These are phyloP conservation scores for Mellivora capensis DNA, from an alignment of 2,113 vertebrate genomes.

Conservation along the genomic window DNA sequence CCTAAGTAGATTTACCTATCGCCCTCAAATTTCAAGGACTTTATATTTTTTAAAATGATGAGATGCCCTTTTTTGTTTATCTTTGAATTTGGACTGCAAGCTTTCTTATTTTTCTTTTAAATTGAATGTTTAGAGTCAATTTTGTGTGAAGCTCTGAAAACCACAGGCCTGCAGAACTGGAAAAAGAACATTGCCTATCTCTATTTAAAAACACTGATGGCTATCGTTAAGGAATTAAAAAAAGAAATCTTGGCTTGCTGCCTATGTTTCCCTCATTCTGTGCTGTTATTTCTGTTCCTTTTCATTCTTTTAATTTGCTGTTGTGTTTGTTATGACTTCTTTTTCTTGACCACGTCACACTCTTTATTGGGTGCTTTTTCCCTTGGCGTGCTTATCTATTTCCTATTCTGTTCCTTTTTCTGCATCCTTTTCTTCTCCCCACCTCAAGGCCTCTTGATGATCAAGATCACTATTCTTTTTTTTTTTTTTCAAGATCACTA, in stretches of 20 bases:
- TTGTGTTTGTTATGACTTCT: background rate
- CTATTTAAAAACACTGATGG: background rate
- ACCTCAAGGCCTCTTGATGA: background rate
- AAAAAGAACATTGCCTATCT: slow-evolving; percentile 33
- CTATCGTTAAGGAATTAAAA: background rate
- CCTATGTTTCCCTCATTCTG: background rate
- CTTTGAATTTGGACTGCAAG: slow-evolving; percentile 12
- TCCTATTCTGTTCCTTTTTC: background rate
- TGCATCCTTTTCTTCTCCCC: background rate
- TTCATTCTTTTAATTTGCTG: background rate
- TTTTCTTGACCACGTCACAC: background rate
- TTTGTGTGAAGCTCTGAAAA: slow-evolving; percentile 56
- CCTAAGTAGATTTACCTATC: background rate
- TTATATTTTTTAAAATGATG: slow-evolving; percentile 5
- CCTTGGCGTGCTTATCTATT: background rate
- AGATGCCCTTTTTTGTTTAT: background rate
- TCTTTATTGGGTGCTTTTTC: background rate
- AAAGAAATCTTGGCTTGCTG: background rate
- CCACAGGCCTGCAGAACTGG: background rate
- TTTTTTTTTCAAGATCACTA: background rate
- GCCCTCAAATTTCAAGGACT: background rate
- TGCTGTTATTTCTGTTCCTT: background rate
- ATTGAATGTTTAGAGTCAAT: slow-evolving; percentile 56
- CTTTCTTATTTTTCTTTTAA: slow-evolving; percentile 52
- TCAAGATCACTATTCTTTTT: background rate